A percentile compares a stretch with the other conserved stretches of the same genome.
Evolutionary conservation across 2,797 vertebrate genomes (phyloP).

Genomic region (Cossypha dichroa): DNA sequence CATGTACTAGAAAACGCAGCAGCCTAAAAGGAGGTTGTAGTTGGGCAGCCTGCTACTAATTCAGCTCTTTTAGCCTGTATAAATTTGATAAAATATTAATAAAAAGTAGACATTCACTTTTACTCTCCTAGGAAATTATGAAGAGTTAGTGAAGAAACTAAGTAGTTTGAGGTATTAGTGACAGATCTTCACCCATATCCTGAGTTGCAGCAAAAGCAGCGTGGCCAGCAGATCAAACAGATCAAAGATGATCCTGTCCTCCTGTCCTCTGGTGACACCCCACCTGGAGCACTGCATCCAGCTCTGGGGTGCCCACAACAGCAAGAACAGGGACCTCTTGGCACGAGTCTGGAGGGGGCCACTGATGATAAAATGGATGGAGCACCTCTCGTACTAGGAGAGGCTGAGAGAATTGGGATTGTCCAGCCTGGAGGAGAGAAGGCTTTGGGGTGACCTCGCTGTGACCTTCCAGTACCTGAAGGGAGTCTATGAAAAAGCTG

Average conservation of each 20-base stretch:
- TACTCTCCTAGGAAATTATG: neutral
- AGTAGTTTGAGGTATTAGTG: neutral
- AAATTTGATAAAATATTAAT: neutral
- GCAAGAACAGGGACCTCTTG: neutral
- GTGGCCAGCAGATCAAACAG: neutral
- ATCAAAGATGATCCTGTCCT: neutral
- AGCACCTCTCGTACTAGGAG: neutral
- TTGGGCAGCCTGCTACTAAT: neutral
- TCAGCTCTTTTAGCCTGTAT: neutral
- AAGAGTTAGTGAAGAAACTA: neutral
- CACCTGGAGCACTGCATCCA: neutral
- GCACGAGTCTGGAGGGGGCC: rapidly evolving
- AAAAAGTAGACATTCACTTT: neutral
- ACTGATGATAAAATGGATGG: too few species aligned
- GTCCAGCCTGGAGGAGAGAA: neutral
- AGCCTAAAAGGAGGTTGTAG: neutral
- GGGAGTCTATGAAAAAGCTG: neutral
- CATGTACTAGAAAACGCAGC: neutral
- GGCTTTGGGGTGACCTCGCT: neutral
- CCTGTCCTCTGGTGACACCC: neutral
- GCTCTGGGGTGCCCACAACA: neutral
- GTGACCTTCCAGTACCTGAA: neutral
- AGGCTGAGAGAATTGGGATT: neutral
- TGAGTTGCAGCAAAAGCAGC: neutral
- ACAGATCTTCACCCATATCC: neutral